Conservation (phyloP, 2,113 vertebrate genomes). For the Genyomyrus donnyi region DNA sequence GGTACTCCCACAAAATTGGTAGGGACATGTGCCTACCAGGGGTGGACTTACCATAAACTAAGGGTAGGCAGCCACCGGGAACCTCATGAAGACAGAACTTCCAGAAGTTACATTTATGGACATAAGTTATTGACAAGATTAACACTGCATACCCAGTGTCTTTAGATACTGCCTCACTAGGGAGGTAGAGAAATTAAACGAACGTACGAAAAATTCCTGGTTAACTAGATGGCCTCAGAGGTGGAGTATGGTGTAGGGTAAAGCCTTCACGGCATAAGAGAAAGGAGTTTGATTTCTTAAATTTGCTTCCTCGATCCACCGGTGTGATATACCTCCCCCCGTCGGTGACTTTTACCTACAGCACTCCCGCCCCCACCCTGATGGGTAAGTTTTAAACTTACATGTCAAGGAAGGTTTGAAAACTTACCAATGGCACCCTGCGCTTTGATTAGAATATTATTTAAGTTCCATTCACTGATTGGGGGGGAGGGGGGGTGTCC, state of each 20-base stretch:
- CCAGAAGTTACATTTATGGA: background rate
- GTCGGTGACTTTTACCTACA: background rate
- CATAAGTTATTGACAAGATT: background rate
- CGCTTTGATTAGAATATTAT: too few relatives aligned
- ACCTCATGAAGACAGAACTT: background rate
- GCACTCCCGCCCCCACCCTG: too few relatives aligned
- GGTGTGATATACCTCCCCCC: background rate
- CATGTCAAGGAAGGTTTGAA: too few relatives aligned
- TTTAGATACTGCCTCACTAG: background rate
- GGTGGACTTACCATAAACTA: background rate
- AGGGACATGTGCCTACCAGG: background rate
- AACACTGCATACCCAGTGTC: background rate
- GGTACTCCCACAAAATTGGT: background rate
- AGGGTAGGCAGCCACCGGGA: background rate
- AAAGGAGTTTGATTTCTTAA: background rate
- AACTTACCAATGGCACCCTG: too few relatives aligned
- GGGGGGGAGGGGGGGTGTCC: too few relatives aligned
- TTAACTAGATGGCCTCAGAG: too few relatives aligned
- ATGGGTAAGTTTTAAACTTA: too few relatives aligned
- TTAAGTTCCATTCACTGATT: too few relatives aligned
- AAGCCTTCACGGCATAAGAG: background rate
- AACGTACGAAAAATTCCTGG: too few relatives aligned
- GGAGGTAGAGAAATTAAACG: background rate
- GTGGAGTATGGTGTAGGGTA: background rate
- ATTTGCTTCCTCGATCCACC: background rate